Evolutionary conservation across 2,888 invertebrate species (phyloP).

Genomic region (Meloe dianella): DNA sequence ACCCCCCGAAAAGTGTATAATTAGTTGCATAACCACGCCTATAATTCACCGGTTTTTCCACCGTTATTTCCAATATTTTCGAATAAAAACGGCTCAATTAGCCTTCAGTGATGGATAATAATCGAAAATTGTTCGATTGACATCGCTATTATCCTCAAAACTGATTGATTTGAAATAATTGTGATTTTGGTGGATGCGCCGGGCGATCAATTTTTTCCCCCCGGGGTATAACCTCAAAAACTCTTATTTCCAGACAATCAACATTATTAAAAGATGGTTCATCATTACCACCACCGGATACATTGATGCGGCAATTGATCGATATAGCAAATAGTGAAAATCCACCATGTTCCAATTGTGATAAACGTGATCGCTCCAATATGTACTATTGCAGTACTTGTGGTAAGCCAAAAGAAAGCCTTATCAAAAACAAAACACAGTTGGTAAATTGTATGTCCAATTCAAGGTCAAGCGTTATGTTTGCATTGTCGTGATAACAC

Average conservation of each 20-base stretch:
- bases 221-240: too few species aligned
- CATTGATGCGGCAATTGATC: conserved; percentile 72
- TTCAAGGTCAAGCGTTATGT: conserved; percentile 77
- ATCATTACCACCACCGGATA: conserved; percentile 68
- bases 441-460: too few species aligned
- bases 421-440: too few species aligned
- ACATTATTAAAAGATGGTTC: conserved; percentile 69
- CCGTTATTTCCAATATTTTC: too few species aligned
- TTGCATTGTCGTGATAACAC: conserved; percentile 73
- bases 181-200: neutral
- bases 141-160: too few species aligned
- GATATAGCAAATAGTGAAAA: conserved; percentile 74
- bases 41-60: too few species aligned
- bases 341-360: conserved; percentile 79
- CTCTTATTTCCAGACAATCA: conserved; percentile 59
- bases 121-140: neutral
- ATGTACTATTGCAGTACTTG: conserved; percentile 84
- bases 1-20: neutral
- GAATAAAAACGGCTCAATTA: too few species aligned
- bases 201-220: neutral
- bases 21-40: neutral
- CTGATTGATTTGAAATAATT: neutral
- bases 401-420: conserved; percentile 63
- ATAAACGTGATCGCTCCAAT: conserved; percentile 70
- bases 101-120: neutral